phyloP scores from a whole-genome alignment of 2,113 vertebrate genomes.

The Cebus imitator region DNA sequence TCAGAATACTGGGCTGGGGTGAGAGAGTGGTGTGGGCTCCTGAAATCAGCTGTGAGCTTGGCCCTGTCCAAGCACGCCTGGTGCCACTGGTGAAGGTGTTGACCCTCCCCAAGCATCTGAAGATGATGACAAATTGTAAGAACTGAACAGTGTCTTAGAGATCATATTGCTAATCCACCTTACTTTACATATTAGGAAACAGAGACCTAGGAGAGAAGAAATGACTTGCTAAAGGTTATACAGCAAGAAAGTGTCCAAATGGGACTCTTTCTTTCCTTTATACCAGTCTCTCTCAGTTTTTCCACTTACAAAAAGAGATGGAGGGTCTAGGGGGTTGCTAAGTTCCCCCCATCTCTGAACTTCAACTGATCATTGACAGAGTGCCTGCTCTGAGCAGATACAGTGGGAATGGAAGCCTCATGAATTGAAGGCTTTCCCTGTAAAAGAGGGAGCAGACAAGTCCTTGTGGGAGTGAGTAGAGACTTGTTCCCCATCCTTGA shows the following conservation, averaged over 20 bases:
- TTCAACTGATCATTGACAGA: background rate
- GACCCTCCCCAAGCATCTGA: background rate
- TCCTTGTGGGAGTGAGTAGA: background rate
- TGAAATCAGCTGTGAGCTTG: background rate
- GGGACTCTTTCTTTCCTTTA: background rate
- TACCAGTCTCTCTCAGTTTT: background rate
- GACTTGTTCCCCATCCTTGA: background rate
- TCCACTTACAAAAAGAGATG: background rate
- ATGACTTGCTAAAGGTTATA: background rate
- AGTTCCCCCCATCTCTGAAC: background rate
- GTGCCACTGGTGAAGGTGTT: background rate
- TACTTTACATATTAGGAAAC: background rate
- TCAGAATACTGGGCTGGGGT: background rate
- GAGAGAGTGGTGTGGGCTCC: background rate
- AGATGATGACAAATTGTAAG: background rate
- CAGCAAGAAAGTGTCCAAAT: background rate
- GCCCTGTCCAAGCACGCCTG: background rate
- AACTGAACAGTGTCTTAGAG: background rate
- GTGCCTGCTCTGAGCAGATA: background rate
- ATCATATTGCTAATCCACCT: accelerated
- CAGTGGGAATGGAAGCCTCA: background rate
- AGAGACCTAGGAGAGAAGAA: background rate
- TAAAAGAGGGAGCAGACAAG: background rate
- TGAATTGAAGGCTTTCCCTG: background rate
- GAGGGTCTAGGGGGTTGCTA: background rate